These are phyloP conservation scores for Rhincodon typus DNA, from an alignment of 2,797 vertebrate genomes.

Conservation along the genomic window DNA sequence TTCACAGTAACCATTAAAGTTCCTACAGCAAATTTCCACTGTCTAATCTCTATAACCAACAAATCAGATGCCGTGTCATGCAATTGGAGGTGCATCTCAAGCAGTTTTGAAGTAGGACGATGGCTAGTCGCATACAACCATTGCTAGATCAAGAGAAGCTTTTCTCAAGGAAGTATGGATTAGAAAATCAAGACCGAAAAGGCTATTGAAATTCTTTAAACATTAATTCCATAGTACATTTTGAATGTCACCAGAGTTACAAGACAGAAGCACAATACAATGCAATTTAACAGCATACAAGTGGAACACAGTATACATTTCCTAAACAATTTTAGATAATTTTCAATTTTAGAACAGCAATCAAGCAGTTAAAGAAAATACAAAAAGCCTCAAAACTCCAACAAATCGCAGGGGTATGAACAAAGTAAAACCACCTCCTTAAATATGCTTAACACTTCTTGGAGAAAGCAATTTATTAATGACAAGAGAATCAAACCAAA, in stretches of 20 bases:
- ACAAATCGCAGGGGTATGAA: not conserved
- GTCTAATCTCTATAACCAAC: not conserved
- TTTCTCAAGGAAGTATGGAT: not conserved
- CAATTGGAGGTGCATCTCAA: not conserved
- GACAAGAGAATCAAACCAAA: not conserved
- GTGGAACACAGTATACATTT: not conserved
- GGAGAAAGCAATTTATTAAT: not conserved
- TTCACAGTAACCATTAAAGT: not conserved
- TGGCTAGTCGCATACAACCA: not conserved
- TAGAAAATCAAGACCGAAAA: not conserved
- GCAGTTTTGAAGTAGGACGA: not conserved
- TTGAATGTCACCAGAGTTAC: not conserved
- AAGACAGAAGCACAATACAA: too few relatives aligned
- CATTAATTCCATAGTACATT: not conserved
- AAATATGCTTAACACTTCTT: not conserved
- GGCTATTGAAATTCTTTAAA: not conserved
- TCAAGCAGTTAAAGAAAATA: not conserved
- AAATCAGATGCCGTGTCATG: not conserved
- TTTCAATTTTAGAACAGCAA: not conserved
- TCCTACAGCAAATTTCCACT: not conserved
- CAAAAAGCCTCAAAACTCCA: not conserved
- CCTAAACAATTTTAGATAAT: not conserved
- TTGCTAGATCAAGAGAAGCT: not conserved
- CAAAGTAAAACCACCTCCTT: not conserved
- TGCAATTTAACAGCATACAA: not conserved